These are phyloP conservation scores for Corapipo altera DNA, from an alignment of 2,113 vertebrate species.

Conservation along the genomic window DNA sequence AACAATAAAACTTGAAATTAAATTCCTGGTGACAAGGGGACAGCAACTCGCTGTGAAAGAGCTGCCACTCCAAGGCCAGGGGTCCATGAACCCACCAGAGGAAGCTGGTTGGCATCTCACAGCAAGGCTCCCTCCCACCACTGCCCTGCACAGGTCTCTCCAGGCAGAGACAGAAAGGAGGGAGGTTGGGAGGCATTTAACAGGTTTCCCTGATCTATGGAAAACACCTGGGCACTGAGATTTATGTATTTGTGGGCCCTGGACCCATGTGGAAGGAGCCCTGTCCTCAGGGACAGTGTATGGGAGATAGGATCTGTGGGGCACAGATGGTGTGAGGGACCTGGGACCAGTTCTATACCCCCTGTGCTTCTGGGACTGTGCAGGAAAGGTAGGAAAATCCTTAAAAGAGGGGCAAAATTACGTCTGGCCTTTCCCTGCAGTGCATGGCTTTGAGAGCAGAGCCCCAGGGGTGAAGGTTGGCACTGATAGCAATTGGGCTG, in stretches of 20 bases:
- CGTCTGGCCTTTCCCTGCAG: neutral
- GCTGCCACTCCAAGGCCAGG: neutral
- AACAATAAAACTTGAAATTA: neutral
- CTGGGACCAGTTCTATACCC: neutral
- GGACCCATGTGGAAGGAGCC: accelerated
- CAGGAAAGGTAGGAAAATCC: neutral
- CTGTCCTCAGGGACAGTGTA: neutral
- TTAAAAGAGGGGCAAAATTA: accelerated
- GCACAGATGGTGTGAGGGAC: neutral
- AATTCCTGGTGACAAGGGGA: neutral
- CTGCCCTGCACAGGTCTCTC: neutral
- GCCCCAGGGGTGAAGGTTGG: neutral
- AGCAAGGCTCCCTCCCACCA: neutral
- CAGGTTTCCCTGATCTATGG: neutral
- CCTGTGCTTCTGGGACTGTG: neutral
- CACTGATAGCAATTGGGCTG: accelerated
- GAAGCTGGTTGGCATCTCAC: accelerated
- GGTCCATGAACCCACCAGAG: neutral
- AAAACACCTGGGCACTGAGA: neutral
- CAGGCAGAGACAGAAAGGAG: neutral
- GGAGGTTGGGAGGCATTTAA: neutral
- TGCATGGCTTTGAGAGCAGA: neutral
- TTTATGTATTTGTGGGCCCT: neutral
- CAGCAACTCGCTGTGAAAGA: accelerated
- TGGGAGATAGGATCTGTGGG: neutral